Percentiles rank a stretch among this genome's conserved stretches.
Evolutionary conservation across 2,113 vertebrate species (phyloP).

Genomic region (Aegotheles bennettii): DNA sequence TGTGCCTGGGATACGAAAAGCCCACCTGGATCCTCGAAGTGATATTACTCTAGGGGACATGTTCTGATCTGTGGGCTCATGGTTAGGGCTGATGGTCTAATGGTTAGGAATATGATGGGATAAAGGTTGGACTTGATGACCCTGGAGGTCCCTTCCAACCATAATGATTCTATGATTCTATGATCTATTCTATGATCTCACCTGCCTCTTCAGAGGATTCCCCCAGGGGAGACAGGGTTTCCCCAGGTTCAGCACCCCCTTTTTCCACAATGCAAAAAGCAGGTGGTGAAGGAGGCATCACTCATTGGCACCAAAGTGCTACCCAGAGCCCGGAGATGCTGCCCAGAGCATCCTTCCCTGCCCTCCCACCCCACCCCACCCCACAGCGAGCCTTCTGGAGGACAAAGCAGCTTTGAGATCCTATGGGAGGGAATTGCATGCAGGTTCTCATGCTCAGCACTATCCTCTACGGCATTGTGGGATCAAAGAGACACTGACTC

Average conservation of each 20-base stretch:
- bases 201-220: too few relatives aligned
- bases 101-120: too few relatives aligned
- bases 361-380: too few relatives aligned
- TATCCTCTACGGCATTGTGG: background rate
- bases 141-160: too few relatives aligned
- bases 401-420: background rate
- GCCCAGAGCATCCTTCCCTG: background rate
- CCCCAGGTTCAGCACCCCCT: background rate
- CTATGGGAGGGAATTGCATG: background rate
- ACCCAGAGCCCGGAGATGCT: background rate
- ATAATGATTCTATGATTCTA: too few relatives aligned
- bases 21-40: background rate
- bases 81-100: too few relatives aligned
- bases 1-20: background rate
- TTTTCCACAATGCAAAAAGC: background rate
- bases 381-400: fast-evolving
- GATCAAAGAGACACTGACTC: conserved; percentile 5
- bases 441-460: background rate
- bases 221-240: background rate
- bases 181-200: too few relatives aligned
- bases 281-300: background rate
- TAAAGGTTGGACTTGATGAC: too few relatives aligned
- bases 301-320: background rate
- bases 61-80: background rate
- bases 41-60: background rate